Evolutionary conservation across 2,888 invertebrate species (phyloP).

Genomic region (Cheilosia impressa): DNA sequence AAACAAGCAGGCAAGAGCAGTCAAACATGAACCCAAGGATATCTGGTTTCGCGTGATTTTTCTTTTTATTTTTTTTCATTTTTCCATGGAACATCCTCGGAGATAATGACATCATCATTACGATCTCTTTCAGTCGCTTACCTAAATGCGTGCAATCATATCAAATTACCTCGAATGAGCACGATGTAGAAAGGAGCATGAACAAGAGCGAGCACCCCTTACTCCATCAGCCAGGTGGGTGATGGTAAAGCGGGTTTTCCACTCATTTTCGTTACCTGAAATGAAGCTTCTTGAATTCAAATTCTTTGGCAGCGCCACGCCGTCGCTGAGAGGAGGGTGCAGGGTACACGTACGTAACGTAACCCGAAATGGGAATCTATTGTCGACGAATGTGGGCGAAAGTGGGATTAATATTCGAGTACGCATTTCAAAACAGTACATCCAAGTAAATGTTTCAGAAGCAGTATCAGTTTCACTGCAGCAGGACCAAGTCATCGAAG

Average conservation of each 20-base stretch:
- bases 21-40: neutral
- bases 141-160: constrained; percentile 72
- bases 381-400: constrained; percentile 25
- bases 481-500: constrained; percentile 5
- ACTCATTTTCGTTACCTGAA: neutral
- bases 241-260: constrained; percentile 17
- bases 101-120: constrained; percentile 72
- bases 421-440: constrained; percentile 16
- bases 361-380: constrained; percentile 42
- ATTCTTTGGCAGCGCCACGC: neutral
- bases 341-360: neutral
- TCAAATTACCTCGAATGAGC: constrained; percentile 65
- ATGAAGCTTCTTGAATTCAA: constrained; percentile 6
- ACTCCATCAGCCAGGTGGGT: neutral
- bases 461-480: constrained; percentile 41
- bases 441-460: constrained; percentile 16
- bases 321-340: neutral
- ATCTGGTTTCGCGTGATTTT: constrained; percentile 26
- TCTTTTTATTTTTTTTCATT: neutral
- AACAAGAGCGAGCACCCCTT: neutral
- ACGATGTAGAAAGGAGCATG: constrained; percentile 36
- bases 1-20: neutral
- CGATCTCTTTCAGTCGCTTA: constrained; percentile 70
- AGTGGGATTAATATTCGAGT: constrained; percentile 62
- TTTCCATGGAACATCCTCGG: constrained; percentile 22